Percentiles rank a stretch among this genome's conserved stretches.
These are phyloP conservation scores for Cossypha niveicapilla DNA, from an alignment of 2,797 vertebrate species.

Conservation along the genomic window DNA sequence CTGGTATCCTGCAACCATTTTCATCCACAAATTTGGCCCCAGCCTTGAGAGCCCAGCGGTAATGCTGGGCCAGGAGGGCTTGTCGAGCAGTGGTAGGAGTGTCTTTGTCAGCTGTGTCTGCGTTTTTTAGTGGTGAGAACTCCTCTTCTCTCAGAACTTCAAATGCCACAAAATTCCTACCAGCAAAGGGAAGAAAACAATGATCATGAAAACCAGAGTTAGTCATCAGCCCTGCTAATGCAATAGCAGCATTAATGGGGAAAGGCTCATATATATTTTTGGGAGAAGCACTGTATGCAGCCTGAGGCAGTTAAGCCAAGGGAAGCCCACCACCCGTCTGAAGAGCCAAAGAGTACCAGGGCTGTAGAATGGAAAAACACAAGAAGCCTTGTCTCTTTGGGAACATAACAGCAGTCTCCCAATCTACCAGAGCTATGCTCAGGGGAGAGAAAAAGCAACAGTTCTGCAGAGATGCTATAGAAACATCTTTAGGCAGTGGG, in stretches of 20 bases:
- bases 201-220: background rate
- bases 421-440: background rate
- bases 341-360: background rate
- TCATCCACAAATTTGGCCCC: conserved; percentile 80
- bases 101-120: conserved; percentile 78
- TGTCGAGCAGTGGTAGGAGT: conserved; percentile 80
- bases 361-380: background rate
- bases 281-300: background rate
- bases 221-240: background rate
- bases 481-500: background rate
- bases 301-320: background rate
- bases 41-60: conserved; percentile 83
- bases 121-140: conserved; percentile 92
- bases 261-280: background rate
- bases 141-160: conserved; percentile 91
- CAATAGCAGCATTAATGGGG: background rate
- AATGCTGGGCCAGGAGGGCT: conserved; percentile 85
- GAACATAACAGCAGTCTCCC: background rate
- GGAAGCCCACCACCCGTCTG: background rate
- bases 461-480: background rate
- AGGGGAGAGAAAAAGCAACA: background rate
- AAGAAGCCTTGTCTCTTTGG: background rate
- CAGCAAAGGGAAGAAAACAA: background rate
- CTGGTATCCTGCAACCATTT: conserved; percentile 62
- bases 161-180: conserved; percentile 89